A percentile compares a stretch with the other conserved stretches of the same genome.
Evolutionary conservation across 2,888 invertebrate species (phyloP).

Genomic region (Brachyptera putata): DNA sequence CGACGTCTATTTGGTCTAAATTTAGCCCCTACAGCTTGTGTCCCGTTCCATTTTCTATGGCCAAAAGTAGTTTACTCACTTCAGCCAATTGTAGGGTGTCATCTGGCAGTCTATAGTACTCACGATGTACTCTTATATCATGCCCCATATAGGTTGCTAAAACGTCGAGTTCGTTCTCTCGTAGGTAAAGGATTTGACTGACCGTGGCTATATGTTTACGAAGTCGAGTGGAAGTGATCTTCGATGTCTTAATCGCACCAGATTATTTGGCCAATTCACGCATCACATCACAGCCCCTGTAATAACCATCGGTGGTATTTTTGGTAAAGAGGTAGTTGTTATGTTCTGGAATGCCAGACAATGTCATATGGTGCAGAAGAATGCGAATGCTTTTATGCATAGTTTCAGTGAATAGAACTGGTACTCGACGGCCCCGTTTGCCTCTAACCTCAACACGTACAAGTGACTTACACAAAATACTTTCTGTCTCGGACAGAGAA

Average conservation of each 20-base stretch:
- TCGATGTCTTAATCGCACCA: constrained; percentile 4
- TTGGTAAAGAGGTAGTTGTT: neutral
- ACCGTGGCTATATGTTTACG: constrained; percentile 23
- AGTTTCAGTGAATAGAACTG: constrained; percentile 36
- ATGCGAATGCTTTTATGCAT: constrained; percentile 34
- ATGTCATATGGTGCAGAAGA: constrained; percentile 26
- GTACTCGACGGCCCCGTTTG: constrained; percentile 36
- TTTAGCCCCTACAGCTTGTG: neutral
- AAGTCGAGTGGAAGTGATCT: constrained; percentile 17
- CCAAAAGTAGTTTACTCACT: constrained; percentile 22
- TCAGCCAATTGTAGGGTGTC: constrained; percentile 24
- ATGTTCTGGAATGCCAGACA: neutral
- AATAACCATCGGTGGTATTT: constrained; percentile 2
- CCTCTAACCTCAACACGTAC: constrained; percentile 37
- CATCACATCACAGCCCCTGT: neutral
- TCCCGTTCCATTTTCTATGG: constrained; percentile 13
- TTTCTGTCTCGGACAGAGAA: constrained; percentile 34
- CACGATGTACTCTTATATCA: constrained; percentile 19
- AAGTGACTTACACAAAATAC: constrained; percentile 35
- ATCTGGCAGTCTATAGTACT: constrained; percentile 23
- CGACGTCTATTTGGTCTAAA: neutral
- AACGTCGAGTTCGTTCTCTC: constrained; percentile 20
- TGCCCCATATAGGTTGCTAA: constrained; percentile 20
- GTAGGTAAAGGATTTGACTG: constrained; percentile 23
- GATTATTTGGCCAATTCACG: constrained; percentile 1